Base-by-base conservation (phyloP, 64 coral and sea anemone species). In the Actinia equina region DNA sequence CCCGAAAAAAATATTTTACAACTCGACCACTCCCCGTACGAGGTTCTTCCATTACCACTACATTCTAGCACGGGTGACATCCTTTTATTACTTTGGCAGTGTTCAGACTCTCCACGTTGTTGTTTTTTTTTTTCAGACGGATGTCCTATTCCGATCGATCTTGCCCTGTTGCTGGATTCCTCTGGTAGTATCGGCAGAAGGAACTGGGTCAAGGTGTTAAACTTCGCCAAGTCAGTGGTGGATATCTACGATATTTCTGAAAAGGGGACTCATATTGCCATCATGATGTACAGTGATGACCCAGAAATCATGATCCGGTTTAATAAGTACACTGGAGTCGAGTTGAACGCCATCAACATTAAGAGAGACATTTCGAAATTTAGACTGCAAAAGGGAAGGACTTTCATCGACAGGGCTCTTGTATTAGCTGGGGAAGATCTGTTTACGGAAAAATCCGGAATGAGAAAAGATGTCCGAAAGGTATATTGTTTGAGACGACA, bases 341-440 rank as follows among this genome's bases (percentile, higher is more conserved):
- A 92, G 17, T 85, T 86, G 23, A 92, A 92, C 26, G 85, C 5
- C 23, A 78, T 92, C 17, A 92, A 92, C 65, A 86, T 92, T 9
- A 92, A 92, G 78, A 19, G 90, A 87, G 86, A 77, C 25, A 86
- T 92, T 8, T 71, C 87, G 18, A 85, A 52, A 76, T 87, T 92
- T 6, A 63, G 69, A 30, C 90, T 87, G n/a, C 86, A 86, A 51
- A 82, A 51, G 46, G 90, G 90, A 17, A 17, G 56, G 20, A 92
- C 90, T 18, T 92, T 87, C 78, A 87, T 92, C 20, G 90, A 92
- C 62, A 92, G 83, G 51, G 90, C 90, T 9, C 43, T 92, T 2
- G 19, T 27, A 16, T 70, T 82, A 41, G 85, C 90, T 11, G 30
- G 71, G 27, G 20, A 87, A 37, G 63, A 92, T 52, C 79, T 92